Conservation (phyloP, 2,888 invertebrate species). For the Deilephila elpenor region DNA sequence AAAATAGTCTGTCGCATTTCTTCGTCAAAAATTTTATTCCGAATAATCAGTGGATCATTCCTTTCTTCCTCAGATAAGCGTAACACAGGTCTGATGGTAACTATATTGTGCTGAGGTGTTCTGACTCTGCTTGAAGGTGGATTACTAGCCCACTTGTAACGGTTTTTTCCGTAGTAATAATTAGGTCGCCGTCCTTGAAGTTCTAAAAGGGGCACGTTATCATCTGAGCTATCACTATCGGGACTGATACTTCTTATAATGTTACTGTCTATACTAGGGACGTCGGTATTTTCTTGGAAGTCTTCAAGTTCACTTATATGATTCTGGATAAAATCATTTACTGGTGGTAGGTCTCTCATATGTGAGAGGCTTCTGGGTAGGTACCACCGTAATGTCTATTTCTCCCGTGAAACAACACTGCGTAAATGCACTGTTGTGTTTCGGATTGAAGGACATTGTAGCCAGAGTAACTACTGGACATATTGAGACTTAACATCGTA, state of each 20-base stretch:
- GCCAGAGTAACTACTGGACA: too few species aligned
- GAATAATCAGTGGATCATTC: slow-evolving; percentile 14
- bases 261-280: neutral
- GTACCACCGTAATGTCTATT: too few species aligned
- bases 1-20: slow-evolving; percentile 31
- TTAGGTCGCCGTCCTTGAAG: neutral
- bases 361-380: too few species aligned
- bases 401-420: too few species aligned
- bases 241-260: neutral
- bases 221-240: neutral
- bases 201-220: neutral
- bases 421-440: too few species aligned
- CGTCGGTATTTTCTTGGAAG: neutral
- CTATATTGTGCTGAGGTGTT: neutral
- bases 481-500: too few species aligned
- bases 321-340: neutral
- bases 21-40: slow-evolving; percentile 30
- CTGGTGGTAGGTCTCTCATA: too few species aligned
- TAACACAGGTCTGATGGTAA: neutral
- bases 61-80: neutral
- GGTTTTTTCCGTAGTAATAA: neutral
- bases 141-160: neutral
- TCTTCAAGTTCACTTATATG: neutral
- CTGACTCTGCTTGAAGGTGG: neutral
- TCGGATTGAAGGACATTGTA: too few species aligned